Percentiles rank a stretch among this genome's conserved stretches.
Evolutionary conservation across 2,888 invertebrate genomes (phyloP).

Genomic region (Malacosoma neustria): DNA sequence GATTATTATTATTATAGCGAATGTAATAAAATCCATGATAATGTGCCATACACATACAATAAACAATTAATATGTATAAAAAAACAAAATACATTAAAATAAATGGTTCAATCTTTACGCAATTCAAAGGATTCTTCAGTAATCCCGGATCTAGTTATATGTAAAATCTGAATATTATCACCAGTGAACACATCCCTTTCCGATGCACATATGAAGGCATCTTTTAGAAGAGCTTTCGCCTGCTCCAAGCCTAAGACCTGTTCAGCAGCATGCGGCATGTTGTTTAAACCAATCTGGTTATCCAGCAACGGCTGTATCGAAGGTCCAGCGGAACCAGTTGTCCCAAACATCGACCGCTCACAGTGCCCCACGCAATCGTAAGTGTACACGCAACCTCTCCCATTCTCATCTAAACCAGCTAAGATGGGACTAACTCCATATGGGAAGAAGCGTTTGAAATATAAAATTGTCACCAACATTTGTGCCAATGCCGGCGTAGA

Average conservation of each 20-base stretch:
- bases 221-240: slow-evolving; percentile 90
- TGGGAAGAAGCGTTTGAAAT: slow-evolving; percentile 98
- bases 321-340: slow-evolving; percentile 93
- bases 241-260: slow-evolving; percentile 83
- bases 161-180: slow-evolving; percentile 88
- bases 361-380: slow-evolving; percentile 99
- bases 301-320: slow-evolving; percentile 96
- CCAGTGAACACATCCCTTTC: slow-evolving; percentile 99
- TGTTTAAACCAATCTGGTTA: slow-evolving; percentile 94
- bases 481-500: slow-evolving; percentile 94
- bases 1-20: too few species aligned
- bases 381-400: slow-evolving; percentile 95
- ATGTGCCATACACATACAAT: too few species aligned
- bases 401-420: slow-evolving; percentile 94
- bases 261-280: slow-evolving; percentile 82
- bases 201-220: slow-evolving; percentile 97
- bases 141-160: slow-evolving; percentile 92
- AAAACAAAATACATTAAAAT: too few species aligned
- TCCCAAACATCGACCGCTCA: slow-evolving; percentile 88
- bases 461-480: slow-evolving; percentile 96
- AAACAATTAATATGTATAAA: too few species aligned
- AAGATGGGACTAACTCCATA: slow-evolving; percentile 97
- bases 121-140: slow-evolving; percentile 84
- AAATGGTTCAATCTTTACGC: slow-evolving; percentile 90
- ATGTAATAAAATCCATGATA: too few species aligned